Conservation (phyloP, 2,113 vertebrate genomes). For the Crotophaga sulcirostris region DNA sequence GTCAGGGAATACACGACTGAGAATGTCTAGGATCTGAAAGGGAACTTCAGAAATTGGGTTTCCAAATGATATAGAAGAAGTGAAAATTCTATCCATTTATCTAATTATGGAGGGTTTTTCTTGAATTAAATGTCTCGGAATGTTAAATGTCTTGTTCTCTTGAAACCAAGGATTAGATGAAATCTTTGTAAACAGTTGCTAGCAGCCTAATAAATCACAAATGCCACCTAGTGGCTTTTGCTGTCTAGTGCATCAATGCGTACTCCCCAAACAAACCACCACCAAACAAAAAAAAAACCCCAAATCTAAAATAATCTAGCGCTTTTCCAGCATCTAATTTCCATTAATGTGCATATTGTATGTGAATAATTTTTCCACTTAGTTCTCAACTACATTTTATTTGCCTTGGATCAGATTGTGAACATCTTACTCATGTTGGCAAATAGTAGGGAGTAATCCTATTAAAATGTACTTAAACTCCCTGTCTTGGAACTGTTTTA, state of each 20-base stretch:
- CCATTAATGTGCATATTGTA: not conserved
- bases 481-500: not conserved
- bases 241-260: conserved; percentile 1
- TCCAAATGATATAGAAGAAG: not conserved
- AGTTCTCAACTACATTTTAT: not conserved
- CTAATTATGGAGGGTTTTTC: not conserved
- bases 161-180: conserved; percentile 47
- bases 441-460: not conserved
- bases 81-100: conserved; percentile 39
- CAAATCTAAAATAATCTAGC: no score
- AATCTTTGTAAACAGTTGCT: conserved; percentile 46
- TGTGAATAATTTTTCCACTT: not conserved
- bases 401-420: not conserved
- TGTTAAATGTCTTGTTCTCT: conserved; percentile 63
- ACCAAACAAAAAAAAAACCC: not conserved
- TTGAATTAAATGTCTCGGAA: conserved; percentile 58
- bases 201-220: conserved; percentile 79
- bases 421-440: not conserved
- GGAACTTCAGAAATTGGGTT: conserved; percentile 47
- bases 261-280: not conserved
- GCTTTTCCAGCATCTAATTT: not conserved
- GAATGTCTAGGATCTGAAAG: conserved; percentile 53
- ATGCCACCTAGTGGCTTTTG: conserved; percentile 80
- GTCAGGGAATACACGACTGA: conserved; percentile 68
- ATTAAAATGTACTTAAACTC: conserved; percentile 4